Percentiles rank a stretch among this genome's conserved stretches.
phyloP scores from a whole-genome alignment of 1,140 invertebrate species.

The Bombus soroeensis region DNA sequence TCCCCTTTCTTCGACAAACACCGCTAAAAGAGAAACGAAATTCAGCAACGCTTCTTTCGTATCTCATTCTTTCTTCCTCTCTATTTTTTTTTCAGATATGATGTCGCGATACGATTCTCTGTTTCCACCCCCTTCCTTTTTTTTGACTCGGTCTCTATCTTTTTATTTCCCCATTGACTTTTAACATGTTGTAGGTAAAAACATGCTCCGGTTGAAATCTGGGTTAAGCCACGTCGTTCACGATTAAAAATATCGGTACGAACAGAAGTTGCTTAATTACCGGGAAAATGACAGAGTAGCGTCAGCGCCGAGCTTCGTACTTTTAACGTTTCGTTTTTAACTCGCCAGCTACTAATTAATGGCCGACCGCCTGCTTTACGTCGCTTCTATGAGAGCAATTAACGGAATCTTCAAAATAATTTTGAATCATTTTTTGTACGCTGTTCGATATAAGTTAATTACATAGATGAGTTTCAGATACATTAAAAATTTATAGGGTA shows the following conservation, averaged over 20 bases:
- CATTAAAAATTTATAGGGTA: neutral
- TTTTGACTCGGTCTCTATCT: no score
- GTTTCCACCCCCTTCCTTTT: no score
- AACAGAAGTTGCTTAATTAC: slow-evolving; percentile 14
- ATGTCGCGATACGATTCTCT: neutral
- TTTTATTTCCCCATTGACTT: neutral
- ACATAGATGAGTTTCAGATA: neutral
- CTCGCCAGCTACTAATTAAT: neutral
- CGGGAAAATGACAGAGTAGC: slow-evolving; percentile 2
- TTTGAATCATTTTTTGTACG: neutral
- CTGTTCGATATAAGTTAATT: neutral
- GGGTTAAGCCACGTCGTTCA: neutral
- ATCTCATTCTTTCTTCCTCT: no score
- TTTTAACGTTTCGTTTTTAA: neutral
- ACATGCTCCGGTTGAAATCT: neutral
- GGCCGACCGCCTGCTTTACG: neutral
- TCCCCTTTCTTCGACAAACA: neutral
- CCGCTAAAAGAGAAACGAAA: slow-evolving; percentile 17
- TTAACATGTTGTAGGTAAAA: neutral
- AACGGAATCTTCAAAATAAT: neutral
- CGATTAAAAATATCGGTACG: slow-evolving; percentile 18
- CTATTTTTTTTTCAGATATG: neutral
- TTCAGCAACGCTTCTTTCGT: neutral
- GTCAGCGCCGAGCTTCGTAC: neutral
- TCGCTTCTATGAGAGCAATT: neutral